These are phyloP conservation scores for Acromyrmex echinatior DNA, from an alignment of 1,140 invertebrate genomes.

Conservation along the genomic window DNA sequence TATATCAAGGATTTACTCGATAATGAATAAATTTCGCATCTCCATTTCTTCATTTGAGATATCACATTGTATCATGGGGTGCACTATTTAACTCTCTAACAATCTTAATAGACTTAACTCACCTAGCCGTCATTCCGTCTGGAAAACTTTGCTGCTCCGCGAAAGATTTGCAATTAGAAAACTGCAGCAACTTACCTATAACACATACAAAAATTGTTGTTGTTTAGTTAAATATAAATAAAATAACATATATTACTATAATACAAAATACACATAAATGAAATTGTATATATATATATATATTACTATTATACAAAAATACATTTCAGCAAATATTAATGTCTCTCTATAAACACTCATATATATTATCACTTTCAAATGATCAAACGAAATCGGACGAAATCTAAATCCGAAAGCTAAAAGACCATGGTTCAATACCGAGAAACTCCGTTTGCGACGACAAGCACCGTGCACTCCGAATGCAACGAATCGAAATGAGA, in stretches of 20 bases:
- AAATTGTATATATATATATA: too few species aligned
- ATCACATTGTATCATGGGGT: background rate
- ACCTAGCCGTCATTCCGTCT: background rate
- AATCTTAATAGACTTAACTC: constrained; percentile 21
- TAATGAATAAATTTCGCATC: background rate
- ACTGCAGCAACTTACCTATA: background rate
- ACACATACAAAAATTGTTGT: background rate
- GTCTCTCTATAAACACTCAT: background rate
- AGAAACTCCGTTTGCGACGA: constrained; percentile 40
- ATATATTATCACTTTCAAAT: constrained; percentile 3
- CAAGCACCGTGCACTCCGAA: constrained; percentile 17
- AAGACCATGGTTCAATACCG: constrained; percentile 14
- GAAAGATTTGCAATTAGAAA: background rate
- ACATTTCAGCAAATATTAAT: background rate
- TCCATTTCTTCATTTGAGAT: background rate
- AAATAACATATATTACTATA: background rate
- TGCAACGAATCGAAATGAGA: constrained; percentile 35
- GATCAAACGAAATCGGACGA: background rate
- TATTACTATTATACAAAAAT: background rate
- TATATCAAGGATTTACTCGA: background rate
- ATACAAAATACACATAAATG: background rate
- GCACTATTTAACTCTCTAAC: background rate
- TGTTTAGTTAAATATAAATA: background rate
- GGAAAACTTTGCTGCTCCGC: background rate
- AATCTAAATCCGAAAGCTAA: background rate